Evolutionary conservation across 2,888 invertebrate genomes (phyloP), one percentile per base, ranked within the genome.

Genomic region (Brachypalpus laphriformis): DNA sequence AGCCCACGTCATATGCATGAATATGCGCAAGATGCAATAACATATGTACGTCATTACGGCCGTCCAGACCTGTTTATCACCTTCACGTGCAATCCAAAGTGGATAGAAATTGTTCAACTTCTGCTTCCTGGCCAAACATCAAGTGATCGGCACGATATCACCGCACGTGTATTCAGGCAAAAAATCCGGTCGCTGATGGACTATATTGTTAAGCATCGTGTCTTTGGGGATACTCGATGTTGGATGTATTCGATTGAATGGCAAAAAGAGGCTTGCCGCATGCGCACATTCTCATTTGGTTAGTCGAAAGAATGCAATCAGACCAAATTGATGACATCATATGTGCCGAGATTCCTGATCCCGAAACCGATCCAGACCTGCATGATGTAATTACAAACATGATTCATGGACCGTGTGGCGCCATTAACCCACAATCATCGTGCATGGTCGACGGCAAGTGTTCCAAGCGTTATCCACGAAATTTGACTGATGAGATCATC

Each of bases 71-170:
- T n/a, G n/a, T n/a, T n/a, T n/a, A n/a, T n/a, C n/a, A n/a, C n/a
- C n/a, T n/a, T n/a, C n/a, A 3, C 3, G n/a, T n/a, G n/a, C n/a
- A 28, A 28, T 28, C 28, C 28, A 28, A 28, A 28, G 28, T 28
- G 28, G 28, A 28, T 28, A 28, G 28, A 28, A 28, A 28, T 28
- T 28, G 28, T 28, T 28, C 28, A 28, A 28, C 28, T 20, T 8
- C 45, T 25, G 51, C 11, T 22, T 51, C 34, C 34, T 9, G 34
- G 34, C 34, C 34, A 34, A 70, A 70, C 28, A 61, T 63, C 37
- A n/a, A 9, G 9, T 31, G 49, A 49, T 42, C 20, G 82, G 71
- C 37, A 37, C n/a, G 37, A 37, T 4, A 37, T 37, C 2, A 25
- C 25, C 25, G 25, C 25, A 2, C 2, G 25, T 4, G 25, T 25